Evolutionary conservation across 2,888 invertebrate species (phyloP), one percentile per base, ranked within the genome.

Genomic region (Xiphydria camelus): DNA sequence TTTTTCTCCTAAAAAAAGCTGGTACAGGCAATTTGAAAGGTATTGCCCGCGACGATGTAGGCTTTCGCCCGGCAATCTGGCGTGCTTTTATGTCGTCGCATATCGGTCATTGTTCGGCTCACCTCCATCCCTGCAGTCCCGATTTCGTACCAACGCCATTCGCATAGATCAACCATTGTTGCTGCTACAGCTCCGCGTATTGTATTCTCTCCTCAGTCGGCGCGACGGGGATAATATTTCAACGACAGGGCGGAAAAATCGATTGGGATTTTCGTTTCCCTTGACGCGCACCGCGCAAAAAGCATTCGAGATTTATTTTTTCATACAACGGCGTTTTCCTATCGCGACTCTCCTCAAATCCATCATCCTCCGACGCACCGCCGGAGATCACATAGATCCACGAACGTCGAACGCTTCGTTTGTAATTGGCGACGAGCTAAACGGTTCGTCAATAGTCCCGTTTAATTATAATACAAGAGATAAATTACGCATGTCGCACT

Each of bases 31-130:
- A n/a, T n/a, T n/a, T n/a, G n/a, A n/a, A n/a, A n/a, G n/a, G n/a
- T n/a, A n/a, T n/a, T 29, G 3, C 9, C 12, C 7, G 5, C 2
- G 14, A 29, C 1, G 15, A 29, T 29, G 46, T 47, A 53, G 53
- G 55, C 57, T 53, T 55, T 59, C 60, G 46, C 45, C 47, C 57
- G 53, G 59, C 59, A 59, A 59, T 59, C 59, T 55, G 49, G 29
- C 35, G 47, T 21, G 57, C 60, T 57, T 59, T 59, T 55, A 57
- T 59, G 36, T 21, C 40, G 45, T 34, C 46, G 45, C 39, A 33
- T 36, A 36, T 31, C 21, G 36, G 29, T 46, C 33, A 36, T 32
- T 29, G 25, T 19, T 29, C 20, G 39, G 42, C 33, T 31, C 45
- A 41, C 45, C 25, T 35, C 40, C 19, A 37, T 47, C 32, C 32